These are phyloP conservation scores for Philhelius pedissequus DNA, from an alignment of 2,888 invertebrate genomes.

Conservation along the genomic window DNA sequence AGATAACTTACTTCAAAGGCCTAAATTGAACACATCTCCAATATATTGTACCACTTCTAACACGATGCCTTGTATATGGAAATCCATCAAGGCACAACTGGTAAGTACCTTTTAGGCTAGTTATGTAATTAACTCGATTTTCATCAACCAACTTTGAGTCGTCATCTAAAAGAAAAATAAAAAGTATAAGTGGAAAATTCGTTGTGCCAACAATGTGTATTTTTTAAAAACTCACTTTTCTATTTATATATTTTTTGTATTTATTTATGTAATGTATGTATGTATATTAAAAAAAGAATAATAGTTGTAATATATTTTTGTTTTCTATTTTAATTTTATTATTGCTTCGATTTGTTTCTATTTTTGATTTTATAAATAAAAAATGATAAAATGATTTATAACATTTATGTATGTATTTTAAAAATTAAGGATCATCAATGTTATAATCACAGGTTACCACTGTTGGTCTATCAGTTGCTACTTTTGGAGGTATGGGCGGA, in stretches of 20 bases:
- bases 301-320: not conserved
- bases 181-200: slow-evolving; percentile 9
- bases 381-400: too few species aligned
- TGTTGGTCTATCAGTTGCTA: slow-evolving; percentile 19
- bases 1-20: slow-evolving; percentile 72
- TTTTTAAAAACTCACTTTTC: slow-evolving; percentile 28
- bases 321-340: not conserved
- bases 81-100: slow-evolving; percentile 74
- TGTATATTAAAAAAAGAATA: not conserved
- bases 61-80: slow-evolving; percentile 74
- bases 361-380: too few species aligned
- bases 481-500: slow-evolving; percentile 59
- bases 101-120: slow-evolving; percentile 74
- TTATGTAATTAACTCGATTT: slow-evolving; percentile 73
- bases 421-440: slow-evolving; percentile 69
- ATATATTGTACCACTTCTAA: slow-evolving; percentile 74
- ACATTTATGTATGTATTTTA: not conserved
- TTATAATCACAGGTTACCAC: slow-evolving; percentile 62
- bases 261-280: not conserved
- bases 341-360: not conserved
- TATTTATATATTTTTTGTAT: not conserved
- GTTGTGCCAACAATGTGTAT: not conserved
- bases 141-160: slow-evolving; percentile 59
- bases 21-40: slow-evolving; percentile 76
- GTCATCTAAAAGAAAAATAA: slow-evolving; percentile 41